Conservation (phyloP, 2,888 invertebrate species). For the Dioctria linearis region DNA sequence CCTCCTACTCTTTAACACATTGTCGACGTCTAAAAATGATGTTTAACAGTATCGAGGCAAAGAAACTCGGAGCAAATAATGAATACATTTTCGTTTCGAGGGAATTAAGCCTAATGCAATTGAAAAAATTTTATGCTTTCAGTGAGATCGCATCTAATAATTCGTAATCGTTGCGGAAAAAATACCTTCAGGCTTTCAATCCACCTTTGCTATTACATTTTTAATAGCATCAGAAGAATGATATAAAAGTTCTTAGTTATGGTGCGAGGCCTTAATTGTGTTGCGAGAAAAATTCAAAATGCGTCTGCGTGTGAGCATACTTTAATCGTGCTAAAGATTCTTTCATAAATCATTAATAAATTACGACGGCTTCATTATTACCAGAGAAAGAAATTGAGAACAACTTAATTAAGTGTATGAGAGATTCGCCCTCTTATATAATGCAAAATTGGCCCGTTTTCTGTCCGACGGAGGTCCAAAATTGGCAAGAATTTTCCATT, state of each 20-base stretch:
- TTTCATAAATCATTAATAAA: slow-evolving; percentile 39
- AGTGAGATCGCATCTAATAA: not conserved
- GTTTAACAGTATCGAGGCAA: not conserved
- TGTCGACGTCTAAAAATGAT: not conserved
- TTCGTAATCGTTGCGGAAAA: no score
- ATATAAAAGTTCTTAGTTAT: no score
- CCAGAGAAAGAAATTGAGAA: not conserved
- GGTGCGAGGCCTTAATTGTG: no score
- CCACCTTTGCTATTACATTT: no score
- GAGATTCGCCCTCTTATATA: no score
- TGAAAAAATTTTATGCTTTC: slow-evolving; percentile 9
- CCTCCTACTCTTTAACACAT: not conserved
- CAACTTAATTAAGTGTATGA: slow-evolving; percentile 17
- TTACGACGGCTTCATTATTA: slow-evolving; percentile 11
- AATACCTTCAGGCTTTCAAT: no score
- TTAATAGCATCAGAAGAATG: no score
- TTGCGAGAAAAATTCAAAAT: not conserved
- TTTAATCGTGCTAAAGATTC: slow-evolving; percentile 18
- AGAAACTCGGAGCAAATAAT: not conserved
- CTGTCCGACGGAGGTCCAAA: no score
- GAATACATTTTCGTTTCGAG: not conserved
- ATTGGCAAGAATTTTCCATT: no score
- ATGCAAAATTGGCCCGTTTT: no score
- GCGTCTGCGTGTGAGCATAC: slow-evolving; percentile 26
- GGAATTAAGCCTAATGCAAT: slow-evolving; percentile 19